A percentile compares a stretch with the other conserved stretches of the same genome.
These are phyloP conservation scores for Zaprionus inermis DNA, from an alignment of 1,140 invertebrate species.

Conservation along the genomic window DNA sequence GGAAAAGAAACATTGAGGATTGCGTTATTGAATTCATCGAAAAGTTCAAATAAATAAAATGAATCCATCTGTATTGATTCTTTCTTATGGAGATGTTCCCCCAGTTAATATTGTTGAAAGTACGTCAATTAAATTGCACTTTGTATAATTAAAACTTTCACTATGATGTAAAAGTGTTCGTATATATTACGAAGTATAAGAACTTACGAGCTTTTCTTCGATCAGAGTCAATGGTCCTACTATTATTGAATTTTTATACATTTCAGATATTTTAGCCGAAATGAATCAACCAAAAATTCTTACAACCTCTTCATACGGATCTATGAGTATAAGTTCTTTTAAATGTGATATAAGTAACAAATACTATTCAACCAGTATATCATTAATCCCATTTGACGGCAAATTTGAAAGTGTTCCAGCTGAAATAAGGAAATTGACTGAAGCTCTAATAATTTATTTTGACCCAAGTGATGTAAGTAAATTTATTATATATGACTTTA, in stretches of 20 bases:
- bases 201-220: too few relatives aligned
- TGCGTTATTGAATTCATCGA: slow-evolving; percentile 1
- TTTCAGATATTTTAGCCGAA: slow-evolving; percentile 51
- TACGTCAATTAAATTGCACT: slow-evolving; percentile 19
- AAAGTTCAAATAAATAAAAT: slow-evolving; percentile 24
- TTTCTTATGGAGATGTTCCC: slow-evolving; percentile 49
- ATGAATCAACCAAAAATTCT: slow-evolving; percentile 46
- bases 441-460: slow-evolving; percentile 62
- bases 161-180: too few relatives aligned
- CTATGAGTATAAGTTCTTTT: slow-evolving; percentile 25
- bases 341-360: slow-evolving; percentile 60
- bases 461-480: slow-evolving; percentile 48
- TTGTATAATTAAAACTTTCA: too few relatives aligned
- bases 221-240: neutral
- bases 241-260: neutral
- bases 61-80: slow-evolving; percentile 52
- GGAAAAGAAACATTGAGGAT: neutral
- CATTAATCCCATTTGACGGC: slow-evolving; percentile 54
- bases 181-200: too few relatives aligned
- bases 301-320: slow-evolving; percentile 13
- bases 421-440: slow-evolving; percentile 42
- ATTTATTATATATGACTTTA: neutral
- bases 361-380: slow-evolving; percentile 55
- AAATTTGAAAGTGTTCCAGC: slow-evolving; percentile 52
- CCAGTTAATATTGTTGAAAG: slow-evolving; percentile 53